These are phyloP conservation scores for Ambastaia sidthimunki DNA, from an alignment of 2,797 vertebrate genomes.

Conservation along the genomic window DNA sequence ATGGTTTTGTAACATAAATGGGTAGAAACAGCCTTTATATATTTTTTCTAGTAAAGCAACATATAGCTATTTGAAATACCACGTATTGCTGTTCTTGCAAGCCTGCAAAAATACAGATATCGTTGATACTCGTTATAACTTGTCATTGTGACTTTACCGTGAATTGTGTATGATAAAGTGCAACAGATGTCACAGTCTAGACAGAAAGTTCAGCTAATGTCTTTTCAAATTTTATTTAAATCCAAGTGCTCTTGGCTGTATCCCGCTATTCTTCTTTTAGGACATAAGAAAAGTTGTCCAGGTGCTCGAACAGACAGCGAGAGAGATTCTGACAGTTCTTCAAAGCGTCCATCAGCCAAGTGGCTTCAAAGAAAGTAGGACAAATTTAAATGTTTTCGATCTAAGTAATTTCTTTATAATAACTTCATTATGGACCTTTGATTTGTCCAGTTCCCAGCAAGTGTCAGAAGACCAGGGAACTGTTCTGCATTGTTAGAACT, in stretches of 20 bases:
- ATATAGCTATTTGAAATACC: background rate
- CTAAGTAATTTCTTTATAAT: background rate
- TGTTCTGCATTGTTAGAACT: conserved; percentile 86
- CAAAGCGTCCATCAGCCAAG: conserved; percentile 94
- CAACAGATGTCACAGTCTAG: background rate
- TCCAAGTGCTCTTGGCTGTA: background rate
- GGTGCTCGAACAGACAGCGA: conserved; percentile 90
- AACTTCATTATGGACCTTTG: conserved; percentile 17
- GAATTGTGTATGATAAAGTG: background rate
- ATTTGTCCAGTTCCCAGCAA: conserved; percentile 87
- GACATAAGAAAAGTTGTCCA: conserved; percentile 97
- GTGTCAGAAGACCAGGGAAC: conserved; percentile 88
- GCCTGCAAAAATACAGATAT: background rate
- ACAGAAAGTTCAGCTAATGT: background rate
- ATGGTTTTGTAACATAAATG: background rate
- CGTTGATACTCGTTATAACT: background rate
- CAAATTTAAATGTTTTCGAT: background rate
- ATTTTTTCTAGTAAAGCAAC: background rate
- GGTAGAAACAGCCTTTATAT: background rate
- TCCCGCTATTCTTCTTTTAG: conserved; percentile 66
- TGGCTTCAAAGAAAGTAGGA: conserved; percentile 95
- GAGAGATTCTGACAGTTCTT: conserved; percentile 92
- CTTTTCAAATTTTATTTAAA: background rate
- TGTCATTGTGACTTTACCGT: background rate
- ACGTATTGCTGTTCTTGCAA: background rate